phyloP scores from a whole-genome alignment of 2,797 vertebrate genomes.

The Ctenopoma kingsleyae region DNA sequence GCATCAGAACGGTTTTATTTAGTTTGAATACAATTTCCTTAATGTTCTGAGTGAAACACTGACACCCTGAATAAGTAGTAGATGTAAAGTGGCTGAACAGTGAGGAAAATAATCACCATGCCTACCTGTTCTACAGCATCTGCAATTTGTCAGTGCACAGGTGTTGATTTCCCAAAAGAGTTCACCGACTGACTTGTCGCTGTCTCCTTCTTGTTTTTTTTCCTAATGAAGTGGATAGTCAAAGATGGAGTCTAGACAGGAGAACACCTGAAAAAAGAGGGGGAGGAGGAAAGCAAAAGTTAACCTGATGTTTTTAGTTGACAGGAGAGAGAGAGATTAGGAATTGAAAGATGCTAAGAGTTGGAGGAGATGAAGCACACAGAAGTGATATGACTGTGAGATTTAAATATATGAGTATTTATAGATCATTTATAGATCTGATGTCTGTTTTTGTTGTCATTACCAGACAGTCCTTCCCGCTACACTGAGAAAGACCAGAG shows the following conservation, averaged over 20 bases:
- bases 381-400: background rate
- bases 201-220: background rate
- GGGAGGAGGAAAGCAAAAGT: background rate
- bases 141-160: constrained; percentile 8
- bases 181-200: background rate
- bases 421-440: background rate
- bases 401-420: too few species aligned
- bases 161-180: constrained; percentile 23
- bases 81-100: background rate
- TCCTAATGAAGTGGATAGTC: constrained; percentile 8
- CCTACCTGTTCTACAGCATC: background rate
- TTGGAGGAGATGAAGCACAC: background rate
- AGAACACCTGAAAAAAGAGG: background rate
- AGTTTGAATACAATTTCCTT: background rate
- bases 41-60: background rate
- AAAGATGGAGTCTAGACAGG: background rate
- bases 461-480: constrained; percentile 84
- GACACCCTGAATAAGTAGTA: background rate
- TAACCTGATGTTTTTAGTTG: background rate
- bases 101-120: background rate
- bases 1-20: background rate
- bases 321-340: background rate
- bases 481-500: constrained; percentile 91
- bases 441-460: constrained; percentile 23
- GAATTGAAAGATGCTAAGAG: background rate